phyloP scores from a whole-genome alignment of 1,140 invertebrate species.

The Neodiprion lecontei region DNA sequence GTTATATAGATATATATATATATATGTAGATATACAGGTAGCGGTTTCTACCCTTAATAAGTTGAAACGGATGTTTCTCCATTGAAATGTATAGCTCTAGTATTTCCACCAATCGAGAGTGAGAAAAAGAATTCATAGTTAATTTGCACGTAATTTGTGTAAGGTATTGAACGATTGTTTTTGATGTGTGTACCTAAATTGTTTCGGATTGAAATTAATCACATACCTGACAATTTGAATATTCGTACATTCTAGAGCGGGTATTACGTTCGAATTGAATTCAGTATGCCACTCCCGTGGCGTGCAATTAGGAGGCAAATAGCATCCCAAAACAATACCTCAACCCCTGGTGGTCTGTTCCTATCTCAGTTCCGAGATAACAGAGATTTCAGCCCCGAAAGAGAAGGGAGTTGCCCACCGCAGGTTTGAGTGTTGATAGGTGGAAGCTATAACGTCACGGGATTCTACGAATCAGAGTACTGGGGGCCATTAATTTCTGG shows the following conservation, averaged over 20 bases:
- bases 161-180: too few species aligned
- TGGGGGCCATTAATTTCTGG: neutral
- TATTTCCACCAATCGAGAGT: too few species aligned
- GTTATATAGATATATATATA: too few species aligned
- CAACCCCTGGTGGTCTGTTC: neutral
- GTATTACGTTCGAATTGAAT: neutral
- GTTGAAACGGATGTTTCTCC: too few species aligned
- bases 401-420: neutral
- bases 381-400: neutral
- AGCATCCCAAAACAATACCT: neutral
- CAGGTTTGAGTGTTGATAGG: neutral
- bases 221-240: too few species aligned
- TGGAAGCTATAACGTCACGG: neutral
- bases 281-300: neutral
- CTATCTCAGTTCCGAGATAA: neutral
- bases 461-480: neutral
- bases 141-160: too few species aligned
- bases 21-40: too few species aligned
- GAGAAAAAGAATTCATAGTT: too few species aligned
- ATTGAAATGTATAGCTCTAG: too few species aligned
- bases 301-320: neutral
- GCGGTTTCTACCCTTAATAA: too few species aligned
- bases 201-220: too few species aligned
- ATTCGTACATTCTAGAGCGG: neutral
- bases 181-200: too few species aligned